These are phyloP conservation scores for Megaceryle maxima DNA, from an alignment of 2,113 vertebrate genomes.

Conservation along the genomic window DNA sequence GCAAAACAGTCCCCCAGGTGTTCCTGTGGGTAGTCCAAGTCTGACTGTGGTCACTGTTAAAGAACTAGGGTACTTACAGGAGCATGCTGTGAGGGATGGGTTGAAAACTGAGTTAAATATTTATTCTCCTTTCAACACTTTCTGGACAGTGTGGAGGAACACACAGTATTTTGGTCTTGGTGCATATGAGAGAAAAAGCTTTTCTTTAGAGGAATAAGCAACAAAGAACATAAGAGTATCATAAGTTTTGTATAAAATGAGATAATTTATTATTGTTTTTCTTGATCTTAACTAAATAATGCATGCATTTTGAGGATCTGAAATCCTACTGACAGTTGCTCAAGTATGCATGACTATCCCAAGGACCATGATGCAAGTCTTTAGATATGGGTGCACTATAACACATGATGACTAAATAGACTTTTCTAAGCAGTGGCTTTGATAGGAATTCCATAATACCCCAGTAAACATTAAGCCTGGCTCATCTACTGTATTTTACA, in stretches of 20 bases:
- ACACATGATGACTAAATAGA: rapidly evolving
- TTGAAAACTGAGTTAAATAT: neutral
- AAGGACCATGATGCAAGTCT: neutral
- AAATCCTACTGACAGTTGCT: neutral
- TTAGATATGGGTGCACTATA: neutral
- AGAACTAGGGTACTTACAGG: neutral
- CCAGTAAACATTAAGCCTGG: neutral
- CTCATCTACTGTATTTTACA: neutral
- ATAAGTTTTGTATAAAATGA: neutral
- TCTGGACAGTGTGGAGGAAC: neutral
- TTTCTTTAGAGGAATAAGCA: neutral
- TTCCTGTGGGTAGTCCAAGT: neutral
- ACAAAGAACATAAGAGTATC: neutral
- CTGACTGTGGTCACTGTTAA: neutral
- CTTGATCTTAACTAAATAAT: neutral
- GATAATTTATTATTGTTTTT: neutral
- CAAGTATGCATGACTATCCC: neutral
- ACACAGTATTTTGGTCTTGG: neutral
- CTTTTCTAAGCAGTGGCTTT: neutral
- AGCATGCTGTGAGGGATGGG: neutral
- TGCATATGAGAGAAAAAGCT: neutral
- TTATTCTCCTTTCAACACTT: neutral
- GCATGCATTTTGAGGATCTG: neutral
- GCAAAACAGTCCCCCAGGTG: neutral
- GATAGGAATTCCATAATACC: neutral